These are phyloP conservation scores for Channa argus DNA, from an alignment of 2,113 vertebrate genomes.

Conservation along the genomic window DNA sequence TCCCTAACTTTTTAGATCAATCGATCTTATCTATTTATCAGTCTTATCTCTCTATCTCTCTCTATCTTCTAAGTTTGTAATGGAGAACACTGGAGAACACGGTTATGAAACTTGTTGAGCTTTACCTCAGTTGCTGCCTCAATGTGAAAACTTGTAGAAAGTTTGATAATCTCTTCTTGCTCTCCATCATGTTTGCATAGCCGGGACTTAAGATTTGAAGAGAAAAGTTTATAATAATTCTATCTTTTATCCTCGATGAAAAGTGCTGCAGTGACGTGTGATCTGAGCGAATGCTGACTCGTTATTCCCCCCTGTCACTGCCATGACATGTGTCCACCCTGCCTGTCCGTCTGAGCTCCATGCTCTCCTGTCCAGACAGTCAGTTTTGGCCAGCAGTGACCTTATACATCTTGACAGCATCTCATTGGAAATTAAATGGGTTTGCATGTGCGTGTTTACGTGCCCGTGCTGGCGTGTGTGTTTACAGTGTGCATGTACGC, in stretches of 20 bases:
- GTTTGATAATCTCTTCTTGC: too few relatives aligned
- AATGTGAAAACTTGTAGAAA: too few relatives aligned
- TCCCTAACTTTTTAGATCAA: too few relatives aligned
- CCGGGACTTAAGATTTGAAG: not conserved
- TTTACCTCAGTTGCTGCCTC: not conserved
- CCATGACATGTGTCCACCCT: conserved; percentile 41
- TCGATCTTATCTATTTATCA: too few relatives aligned
- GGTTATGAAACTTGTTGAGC: too few relatives aligned
- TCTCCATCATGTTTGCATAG: conserved; percentile 4
- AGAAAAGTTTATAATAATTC: not conserved
- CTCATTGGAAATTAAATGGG: conserved; percentile 56
- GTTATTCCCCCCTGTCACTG: conserved; percentile 48
- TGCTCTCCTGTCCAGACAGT: conserved; percentile 19
- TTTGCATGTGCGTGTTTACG: conserved; percentile 32
- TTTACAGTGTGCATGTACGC: conserved; percentile 34
- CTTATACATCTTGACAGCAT: conserved; percentile 58
- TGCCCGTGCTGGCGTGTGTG: conserved; percentile 9
- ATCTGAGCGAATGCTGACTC: conserved; percentile 40
- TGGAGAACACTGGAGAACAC: too few relatives aligned
- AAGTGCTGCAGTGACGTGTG: conserved; percentile 15
- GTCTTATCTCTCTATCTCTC: too few relatives aligned
- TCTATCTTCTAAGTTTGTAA: too few relatives aligned
- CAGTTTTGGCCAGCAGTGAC: conserved; percentile 44
- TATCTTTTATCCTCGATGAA: not conserved
- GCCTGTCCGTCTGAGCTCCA: conserved; percentile 33